A percentile compares a stretch with the other conserved stretches of the same genome.
Conservation (phyloP, 2,888 invertebrate species). For the Esperia sulphurella region DNA sequence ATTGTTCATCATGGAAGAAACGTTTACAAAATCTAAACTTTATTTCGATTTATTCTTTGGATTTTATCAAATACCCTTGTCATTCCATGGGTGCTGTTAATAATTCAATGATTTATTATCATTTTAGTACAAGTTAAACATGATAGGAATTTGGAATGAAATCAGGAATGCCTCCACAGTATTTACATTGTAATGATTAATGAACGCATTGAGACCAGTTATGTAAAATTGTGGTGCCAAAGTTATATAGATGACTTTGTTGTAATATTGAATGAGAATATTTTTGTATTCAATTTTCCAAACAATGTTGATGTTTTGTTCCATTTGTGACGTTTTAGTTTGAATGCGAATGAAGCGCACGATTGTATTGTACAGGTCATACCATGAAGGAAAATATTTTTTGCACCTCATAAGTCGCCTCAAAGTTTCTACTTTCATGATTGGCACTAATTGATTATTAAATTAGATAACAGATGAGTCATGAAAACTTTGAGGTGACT, state of each 20-base stretch:
- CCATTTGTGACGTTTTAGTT: not conserved
- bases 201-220: constrained; percentile 14
- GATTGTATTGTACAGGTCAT: not conserved
- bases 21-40: not conserved
- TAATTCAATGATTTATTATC: not conserved
- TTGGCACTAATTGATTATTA: no score
- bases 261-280: constrained; percentile 6
- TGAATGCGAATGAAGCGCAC: not conserved
- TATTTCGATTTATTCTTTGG: not conserved
- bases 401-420: no score
- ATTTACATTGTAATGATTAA: constrained; percentile 6
- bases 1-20: no score
- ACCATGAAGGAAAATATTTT: no score
- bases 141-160: not conserved
- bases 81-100: not conserved
- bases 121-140: not conserved
- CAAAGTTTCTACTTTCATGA: no score
- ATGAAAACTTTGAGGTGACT: no score
- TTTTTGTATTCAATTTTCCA: constrained; percentile 12
- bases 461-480: no score
- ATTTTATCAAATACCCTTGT: not conserved
- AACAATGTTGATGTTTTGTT: not conserved
- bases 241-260: constrained; percentile 18
- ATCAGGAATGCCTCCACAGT: constrained; percentile 10
- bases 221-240: constrained; percentile 23